Evolutionary conservation across 2,888 invertebrate species (phyloP).

Genomic region (Alsophila aescularia): DNA sequence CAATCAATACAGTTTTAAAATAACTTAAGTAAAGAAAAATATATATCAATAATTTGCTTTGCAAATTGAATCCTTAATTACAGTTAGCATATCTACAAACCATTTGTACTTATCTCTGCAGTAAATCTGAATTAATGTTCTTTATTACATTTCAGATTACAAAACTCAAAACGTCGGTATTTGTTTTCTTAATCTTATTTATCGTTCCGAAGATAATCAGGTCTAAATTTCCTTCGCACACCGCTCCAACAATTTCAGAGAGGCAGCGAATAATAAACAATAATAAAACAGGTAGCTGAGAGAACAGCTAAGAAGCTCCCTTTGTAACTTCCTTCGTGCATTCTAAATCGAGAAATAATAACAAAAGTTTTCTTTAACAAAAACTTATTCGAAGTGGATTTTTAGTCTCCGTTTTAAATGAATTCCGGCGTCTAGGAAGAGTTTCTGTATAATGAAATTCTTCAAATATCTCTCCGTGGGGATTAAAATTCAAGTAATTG

Average conservation of each 20-base stretch:
- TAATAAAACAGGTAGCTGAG: conserved; percentile 39
- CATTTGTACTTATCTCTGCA: conserved; percentile 16
- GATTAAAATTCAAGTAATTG: conserved; percentile 76
- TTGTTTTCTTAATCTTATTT: conserved; percentile 34
- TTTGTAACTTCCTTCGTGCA: conserved; percentile 46
- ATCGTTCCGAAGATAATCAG: conserved; percentile 33
- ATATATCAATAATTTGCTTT: background rate
- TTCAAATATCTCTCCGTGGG: conserved; percentile 69
- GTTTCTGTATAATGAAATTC: conserved; percentile 81
- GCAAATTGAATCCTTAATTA: background rate
- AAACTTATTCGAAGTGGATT: conserved; percentile 66
- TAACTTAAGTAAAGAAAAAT: too few relatives aligned
- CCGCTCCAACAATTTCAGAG: conserved; percentile 32
- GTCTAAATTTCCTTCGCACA: conserved; percentile 31
- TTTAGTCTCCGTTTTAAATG: conserved; percentile 66
- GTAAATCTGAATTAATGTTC: conserved; percentile 22
- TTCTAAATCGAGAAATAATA: conserved; percentile 60
- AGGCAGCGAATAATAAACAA: conserved; percentile 36
- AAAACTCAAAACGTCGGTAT: conserved; percentile 20
- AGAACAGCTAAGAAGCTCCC: conserved; percentile 31
- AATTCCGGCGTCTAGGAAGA: conserved; percentile 70
- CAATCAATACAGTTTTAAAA: background rate
- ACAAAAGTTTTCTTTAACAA: conserved; percentile 65
- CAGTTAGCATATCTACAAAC: background rate
- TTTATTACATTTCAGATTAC: conserved; percentile 22